phyloP scores from a whole-genome alignment of 1,140 invertebrate species.

The Carcinoscorpius rotundicauda region DNA sequence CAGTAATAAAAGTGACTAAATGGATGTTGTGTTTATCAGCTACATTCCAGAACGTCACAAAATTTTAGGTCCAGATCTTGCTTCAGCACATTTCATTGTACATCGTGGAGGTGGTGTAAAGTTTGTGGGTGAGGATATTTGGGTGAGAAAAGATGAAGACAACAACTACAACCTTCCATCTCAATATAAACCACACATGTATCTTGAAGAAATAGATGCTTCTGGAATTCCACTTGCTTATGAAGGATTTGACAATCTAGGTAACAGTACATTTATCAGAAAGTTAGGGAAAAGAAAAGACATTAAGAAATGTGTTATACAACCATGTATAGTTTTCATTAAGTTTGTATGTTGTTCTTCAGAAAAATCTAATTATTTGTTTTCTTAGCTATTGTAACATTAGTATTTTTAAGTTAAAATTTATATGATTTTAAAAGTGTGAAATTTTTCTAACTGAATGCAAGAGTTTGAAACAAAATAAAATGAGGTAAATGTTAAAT shows the following conservation, averaged over 20 bases:
- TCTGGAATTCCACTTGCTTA: constrained; percentile 47
- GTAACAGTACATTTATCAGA: constrained; percentile 21
- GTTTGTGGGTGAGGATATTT: constrained; percentile 41
- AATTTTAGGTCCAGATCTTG: constrained; percentile 51
- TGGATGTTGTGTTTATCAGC: constrained; percentile 26
- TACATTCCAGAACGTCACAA: constrained; percentile 32
- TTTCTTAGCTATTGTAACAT: too few species aligned
- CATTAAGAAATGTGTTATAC: too few species aligned
- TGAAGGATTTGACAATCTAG: constrained; percentile 55
- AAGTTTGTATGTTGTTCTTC: too few species aligned
- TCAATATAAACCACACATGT: constrained; percentile 38
- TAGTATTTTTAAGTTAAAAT: too few species aligned
- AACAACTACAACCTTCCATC: constrained; percentile 42
- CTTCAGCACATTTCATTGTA: constrained; percentile 57
- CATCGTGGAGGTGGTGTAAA: constrained; percentile 51
- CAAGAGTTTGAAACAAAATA: too few species aligned
- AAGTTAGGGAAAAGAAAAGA: too few species aligned
- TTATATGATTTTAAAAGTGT: too few species aligned
- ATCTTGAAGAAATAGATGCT: constrained; percentile 54
- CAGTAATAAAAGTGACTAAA: too few species aligned
- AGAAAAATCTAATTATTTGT: too few species aligned
- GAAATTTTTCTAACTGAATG: too few species aligned
- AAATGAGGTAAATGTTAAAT: too few species aligned
- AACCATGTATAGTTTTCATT: too few species aligned
- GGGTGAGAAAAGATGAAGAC: constrained; percentile 29